phyloP scores from a whole-genome alignment of 2,797 vertebrate species.

The Gymnothorax reevesii region DNA sequence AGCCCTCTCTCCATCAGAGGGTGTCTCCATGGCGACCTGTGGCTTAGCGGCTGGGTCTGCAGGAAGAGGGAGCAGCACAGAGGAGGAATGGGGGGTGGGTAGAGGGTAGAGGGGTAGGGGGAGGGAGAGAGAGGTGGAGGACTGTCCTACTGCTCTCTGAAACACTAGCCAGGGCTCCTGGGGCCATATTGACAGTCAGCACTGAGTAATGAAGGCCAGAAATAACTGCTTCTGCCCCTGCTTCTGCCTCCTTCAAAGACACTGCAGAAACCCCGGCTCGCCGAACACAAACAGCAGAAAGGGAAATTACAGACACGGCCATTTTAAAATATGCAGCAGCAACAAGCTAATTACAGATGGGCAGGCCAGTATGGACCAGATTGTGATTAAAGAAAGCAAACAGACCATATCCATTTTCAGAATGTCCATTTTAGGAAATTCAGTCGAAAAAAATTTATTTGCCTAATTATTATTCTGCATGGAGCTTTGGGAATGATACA shows the following conservation, averaged over 20 bases:
- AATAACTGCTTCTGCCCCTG: background rate
- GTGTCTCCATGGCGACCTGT: slow-evolving; percentile 73
- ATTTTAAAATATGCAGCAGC: background rate
- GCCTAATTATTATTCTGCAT: background rate
- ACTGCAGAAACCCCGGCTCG: background rate
- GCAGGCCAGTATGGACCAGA: background rate
- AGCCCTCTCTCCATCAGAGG: slow-evolving; percentile 51
- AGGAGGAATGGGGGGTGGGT: slow-evolving; percentile 29
- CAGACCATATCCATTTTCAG: background rate
- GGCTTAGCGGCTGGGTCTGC: slow-evolving; percentile 56
- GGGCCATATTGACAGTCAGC: background rate
- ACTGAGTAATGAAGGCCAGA: slow-evolving; percentile 5
- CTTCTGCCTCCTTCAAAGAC: background rate
- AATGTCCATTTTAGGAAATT: background rate
- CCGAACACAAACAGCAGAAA: background rate
- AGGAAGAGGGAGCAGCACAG: slow-evolving; percentile 61
- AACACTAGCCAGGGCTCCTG: slow-evolving; percentile 62
- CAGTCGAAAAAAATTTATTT: background rate
- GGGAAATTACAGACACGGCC: background rate
- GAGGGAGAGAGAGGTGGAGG: slow-evolving; percentile 43
- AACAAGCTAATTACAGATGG: background rate
- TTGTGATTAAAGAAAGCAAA: background rate
- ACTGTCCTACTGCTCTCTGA: slow-evolving; percentile 58
- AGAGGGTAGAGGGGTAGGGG: slow-evolving; percentile 35
- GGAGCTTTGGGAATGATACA: background rate